phyloP scores from a whole-genome alignment of 1,140 invertebrate genomes.

The Bombus consobrinus region DNA sequence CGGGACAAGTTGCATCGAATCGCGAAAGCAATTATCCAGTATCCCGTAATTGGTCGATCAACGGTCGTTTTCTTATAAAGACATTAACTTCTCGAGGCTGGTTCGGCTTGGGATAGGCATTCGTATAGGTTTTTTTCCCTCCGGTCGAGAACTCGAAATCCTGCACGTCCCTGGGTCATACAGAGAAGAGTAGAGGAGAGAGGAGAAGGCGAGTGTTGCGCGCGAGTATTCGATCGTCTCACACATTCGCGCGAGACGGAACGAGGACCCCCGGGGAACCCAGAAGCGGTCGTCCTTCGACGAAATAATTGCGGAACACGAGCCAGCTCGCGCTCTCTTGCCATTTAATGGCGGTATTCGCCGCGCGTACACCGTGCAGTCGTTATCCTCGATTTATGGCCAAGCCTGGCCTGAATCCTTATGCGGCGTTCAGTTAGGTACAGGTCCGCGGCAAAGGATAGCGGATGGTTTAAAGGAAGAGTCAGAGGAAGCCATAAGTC shows the following conservation, averaged over 20 bases:
- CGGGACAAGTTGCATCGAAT: not conserved
- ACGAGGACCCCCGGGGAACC: constrained; percentile 42
- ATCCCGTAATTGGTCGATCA: not conserved
- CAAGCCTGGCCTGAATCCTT: constrained; percentile 72
- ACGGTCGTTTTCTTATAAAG: constrained; percentile 38
- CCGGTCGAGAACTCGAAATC: constrained; percentile 39
- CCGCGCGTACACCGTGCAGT: constrained; percentile 66
- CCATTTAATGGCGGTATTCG: constrained; percentile 73
- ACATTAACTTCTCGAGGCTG: constrained; percentile 30
- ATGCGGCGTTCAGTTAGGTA: constrained; percentile 60
- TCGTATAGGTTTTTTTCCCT: not conserved
- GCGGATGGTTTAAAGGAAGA: constrained; percentile 19
- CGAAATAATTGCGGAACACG: constrained; percentile 70
- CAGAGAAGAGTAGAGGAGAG: not conserved
- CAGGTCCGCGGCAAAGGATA: constrained; percentile 40
- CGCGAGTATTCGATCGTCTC: not conserved
- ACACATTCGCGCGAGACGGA: not conserved
- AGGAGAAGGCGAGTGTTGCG: not conserved
- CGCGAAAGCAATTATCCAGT: constrained; percentile 15
- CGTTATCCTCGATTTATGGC: constrained; percentile 77
- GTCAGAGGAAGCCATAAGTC: constrained; percentile 26
- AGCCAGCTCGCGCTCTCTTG: constrained; percentile 63
- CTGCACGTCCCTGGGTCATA: constrained; percentile 41
- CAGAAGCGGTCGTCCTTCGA: constrained; percentile 67
- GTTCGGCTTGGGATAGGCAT: not conserved